Percentiles rank a stretch among this genome's conserved stretches.
Conservation (phyloP, 2,113 vertebrate species). For the Carassius auratus region DNA sequence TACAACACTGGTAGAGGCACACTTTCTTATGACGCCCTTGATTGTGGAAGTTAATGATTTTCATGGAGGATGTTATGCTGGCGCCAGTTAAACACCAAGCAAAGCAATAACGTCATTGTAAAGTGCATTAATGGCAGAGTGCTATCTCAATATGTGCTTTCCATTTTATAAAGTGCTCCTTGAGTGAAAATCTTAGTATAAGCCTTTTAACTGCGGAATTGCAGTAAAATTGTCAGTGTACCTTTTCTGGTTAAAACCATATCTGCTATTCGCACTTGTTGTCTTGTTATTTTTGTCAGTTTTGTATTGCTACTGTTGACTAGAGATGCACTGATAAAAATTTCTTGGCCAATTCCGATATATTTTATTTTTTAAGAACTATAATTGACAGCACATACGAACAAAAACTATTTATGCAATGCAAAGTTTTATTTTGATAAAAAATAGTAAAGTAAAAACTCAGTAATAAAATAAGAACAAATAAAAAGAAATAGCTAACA, state of each 20-base stretch:
- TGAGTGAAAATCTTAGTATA: neutral
- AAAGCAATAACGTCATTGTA: neutral
- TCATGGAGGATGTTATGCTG: neutral
- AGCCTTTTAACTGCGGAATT: neutral
- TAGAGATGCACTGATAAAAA: too few relatives aligned
- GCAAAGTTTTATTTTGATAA: too few relatives aligned
- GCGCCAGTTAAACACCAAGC: neutral
- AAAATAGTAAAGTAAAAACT: too few relatives aligned
- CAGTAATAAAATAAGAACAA: too few relatives aligned
- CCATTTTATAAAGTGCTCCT: slow-evolving; percentile 14
- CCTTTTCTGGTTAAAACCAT: neutral
- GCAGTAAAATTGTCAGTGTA: neutral
- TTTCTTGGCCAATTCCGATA: too few relatives aligned
- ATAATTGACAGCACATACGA: too few relatives aligned
- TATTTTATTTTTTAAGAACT: too few relatives aligned
- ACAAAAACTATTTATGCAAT: too few relatives aligned
- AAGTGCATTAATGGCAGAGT: slow-evolving; percentile 11
- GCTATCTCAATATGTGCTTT: neutral
- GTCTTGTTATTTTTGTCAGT: too few relatives aligned
- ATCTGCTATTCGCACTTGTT: neutral
- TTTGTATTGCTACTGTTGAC: too few relatives aligned
- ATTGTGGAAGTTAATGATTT: slow-evolving; percentile 39
- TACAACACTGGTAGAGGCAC: slow-evolving; percentile 17
- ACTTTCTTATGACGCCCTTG: slow-evolving; percentile 35
- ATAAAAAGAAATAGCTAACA: too few relatives aligned